Conservation (phyloP, 2,113 vertebrate genomes). For the Stigmatopora argus region DNA sequence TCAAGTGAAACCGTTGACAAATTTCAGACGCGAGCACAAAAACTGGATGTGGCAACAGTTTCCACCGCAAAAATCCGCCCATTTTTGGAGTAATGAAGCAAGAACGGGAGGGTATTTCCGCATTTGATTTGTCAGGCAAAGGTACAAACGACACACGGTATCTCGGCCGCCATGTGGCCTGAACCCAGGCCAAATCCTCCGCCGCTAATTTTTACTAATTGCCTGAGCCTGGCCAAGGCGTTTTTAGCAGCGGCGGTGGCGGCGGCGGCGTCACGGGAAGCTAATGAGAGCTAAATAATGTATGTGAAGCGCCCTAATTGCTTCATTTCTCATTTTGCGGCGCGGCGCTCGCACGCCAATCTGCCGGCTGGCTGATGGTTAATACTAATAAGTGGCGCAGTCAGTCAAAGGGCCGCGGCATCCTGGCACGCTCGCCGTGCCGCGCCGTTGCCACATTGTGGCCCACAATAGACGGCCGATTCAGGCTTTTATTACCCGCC, state of each 20-base stretch:
- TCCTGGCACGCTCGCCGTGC: constrained; percentile 9
- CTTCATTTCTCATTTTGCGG: constrained; percentile 77
- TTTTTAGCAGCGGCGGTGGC: constrained; percentile 65
- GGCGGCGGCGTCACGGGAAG: constrained; percentile 73
- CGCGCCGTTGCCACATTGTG: background rate
- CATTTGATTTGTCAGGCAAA: constrained; percentile 70
- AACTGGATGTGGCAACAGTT: background rate
- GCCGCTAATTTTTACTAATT: constrained; percentile 81
- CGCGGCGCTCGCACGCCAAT: constrained; percentile 68
- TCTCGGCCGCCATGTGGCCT: constrained; percentile 78
- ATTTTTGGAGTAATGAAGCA: background rate
- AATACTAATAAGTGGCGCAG: constrained; percentile 62
- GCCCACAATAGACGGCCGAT: background rate
- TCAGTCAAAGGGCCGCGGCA: constrained; percentile 41
- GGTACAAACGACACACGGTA: constrained; percentile 77
- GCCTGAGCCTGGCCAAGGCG: constrained; percentile 72
- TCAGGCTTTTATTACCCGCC: background rate
- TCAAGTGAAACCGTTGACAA: too few species aligned
- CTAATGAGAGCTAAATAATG: constrained; percentile 82
- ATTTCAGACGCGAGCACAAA: background rate
- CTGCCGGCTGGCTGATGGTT: constrained; percentile 36
- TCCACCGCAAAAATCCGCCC: background rate
- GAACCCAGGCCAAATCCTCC: constrained; percentile 75
- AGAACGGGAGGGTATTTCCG: background rate
- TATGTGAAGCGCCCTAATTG: constrained; percentile 78